Percentiles rank a stretch among this genome's conserved stretches.
phyloP scores from a whole-genome alignment of 2,797 vertebrate species.

The Mormyrus hasselquistii region DNA sequence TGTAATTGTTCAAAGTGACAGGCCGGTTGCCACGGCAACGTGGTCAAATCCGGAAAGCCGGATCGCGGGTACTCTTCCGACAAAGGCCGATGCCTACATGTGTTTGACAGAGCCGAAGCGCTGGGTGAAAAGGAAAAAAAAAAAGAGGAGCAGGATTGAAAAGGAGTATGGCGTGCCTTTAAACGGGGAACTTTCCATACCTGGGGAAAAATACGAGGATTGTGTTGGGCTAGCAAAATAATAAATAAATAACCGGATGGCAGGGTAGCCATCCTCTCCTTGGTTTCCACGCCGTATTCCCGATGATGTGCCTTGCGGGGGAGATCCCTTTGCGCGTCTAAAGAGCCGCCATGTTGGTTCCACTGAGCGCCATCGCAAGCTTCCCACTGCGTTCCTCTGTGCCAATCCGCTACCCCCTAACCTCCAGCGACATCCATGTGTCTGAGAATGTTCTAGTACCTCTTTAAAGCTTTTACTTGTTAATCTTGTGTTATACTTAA shows the following conservation, averaged over 20 bases:
- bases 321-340: neutral
- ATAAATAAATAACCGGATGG: neutral
- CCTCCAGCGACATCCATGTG: neutral
- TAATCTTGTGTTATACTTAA: neutral
- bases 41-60: constrained; percentile 50
- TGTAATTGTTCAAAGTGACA: constrained; percentile 52
- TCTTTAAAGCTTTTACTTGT: neutral
- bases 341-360: neutral
- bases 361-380: neutral
- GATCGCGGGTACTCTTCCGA: constrained; percentile 38
- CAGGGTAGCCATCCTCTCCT: neutral
- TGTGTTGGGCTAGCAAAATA: neutral
- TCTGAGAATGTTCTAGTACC: neutral
- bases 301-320: neutral
- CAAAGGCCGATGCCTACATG: constrained; percentile 30
- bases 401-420: neutral
- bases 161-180: neutral
- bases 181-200: neutral
- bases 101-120: constrained; percentile 25
- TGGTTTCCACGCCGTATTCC: neutral
- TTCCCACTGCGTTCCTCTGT: neutral
- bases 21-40: constrained; percentile 67
- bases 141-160: neutral
- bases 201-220: neutral
- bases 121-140: constrained; percentile 21